A percentile compares a stretch with the other conserved stretches of the same genome.
phyloP scores from a whole-genome alignment of 2,113 vertebrate genomes.

The Neotragus pygmaeus region DNA sequence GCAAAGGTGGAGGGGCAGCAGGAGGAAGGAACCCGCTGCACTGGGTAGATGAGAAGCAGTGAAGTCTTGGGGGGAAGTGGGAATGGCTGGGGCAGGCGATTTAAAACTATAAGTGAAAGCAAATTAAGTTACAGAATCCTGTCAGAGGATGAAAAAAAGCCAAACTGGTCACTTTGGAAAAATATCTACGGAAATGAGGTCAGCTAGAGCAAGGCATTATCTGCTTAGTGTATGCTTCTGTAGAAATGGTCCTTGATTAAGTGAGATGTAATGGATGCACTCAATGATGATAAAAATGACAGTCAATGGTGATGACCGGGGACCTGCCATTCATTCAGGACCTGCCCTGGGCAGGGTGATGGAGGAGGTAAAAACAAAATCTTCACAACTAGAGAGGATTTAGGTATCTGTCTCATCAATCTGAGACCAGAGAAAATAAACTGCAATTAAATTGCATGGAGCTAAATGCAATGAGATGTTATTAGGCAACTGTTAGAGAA shows the following conservation, averaged over 20 bases:
- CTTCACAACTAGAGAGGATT: not conserved
- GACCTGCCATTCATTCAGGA: not conserved
- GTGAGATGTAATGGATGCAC: no score
- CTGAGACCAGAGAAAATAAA: not conserved
- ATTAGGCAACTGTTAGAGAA: not conserved
- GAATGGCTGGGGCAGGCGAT: not conserved
- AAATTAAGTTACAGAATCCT: not conserved
- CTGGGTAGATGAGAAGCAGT: not conserved
- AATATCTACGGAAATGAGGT: not conserved
- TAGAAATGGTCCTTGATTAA: not conserved
- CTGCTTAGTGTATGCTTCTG: no score
- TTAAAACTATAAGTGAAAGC: not conserved
- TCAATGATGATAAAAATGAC: fast-evolving
- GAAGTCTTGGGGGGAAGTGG: not conserved
- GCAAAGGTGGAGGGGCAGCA: not conserved
- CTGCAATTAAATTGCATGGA: not conserved
- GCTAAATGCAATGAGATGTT: not conserved
- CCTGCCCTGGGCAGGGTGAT: not conserved
- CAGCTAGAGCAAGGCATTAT: not conserved
- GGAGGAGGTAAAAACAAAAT: not conserved
- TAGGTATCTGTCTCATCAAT: not conserved
- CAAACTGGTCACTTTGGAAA: not conserved
- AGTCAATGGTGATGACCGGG: not conserved
- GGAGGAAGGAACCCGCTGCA: fast-evolving
- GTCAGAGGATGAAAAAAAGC: not conserved